Base-by-base conservation (phyloP, 2,113 vertebrate genomes). In the Triplophysa rosa region DNA sequence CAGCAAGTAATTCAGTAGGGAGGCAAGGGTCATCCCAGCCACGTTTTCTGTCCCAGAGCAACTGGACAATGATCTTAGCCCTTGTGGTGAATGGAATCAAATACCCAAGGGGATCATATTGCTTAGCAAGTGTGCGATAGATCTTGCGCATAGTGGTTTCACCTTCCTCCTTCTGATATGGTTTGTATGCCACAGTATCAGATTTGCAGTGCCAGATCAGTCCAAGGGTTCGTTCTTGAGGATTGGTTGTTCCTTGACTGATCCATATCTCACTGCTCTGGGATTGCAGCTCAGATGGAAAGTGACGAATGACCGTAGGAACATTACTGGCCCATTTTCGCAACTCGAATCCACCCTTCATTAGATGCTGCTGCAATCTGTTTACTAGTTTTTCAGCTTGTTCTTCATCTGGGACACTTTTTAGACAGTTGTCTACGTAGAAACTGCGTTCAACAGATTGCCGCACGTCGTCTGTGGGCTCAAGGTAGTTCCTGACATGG, bases 181-280 rank as follows among this genome's bases (percentile, higher is more conserved):
- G 24, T 42, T 78, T 84, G 58, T 81, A 84, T 8, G 2, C 45
- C 0, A 80, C 8, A 8, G 37, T 45, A 13, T 84, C 68, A 2
- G 8, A 19, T 7, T 67, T 59, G 1, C 58, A 83, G 16, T 82
- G 14, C 75, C 65, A 79, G 0, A 29, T 19, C 16, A 81, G 9
- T 1, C 75, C 81, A 2, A 85, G 76, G 3, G 79, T 68, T 21
- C 26, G 45, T 13, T 86, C 74, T 7, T 78, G 58, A 4, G 49
- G 64, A 19, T 85, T 63, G 0, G 4, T 19, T 1, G 37, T 79
- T 12, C 8, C 3, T 21, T 85, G 66, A 0, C 65, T 77, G 1
- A 85, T 59, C 86, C 84, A 86, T 0, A 84, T 45, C 19, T 81
- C 83, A 63, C 24, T n/a, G n/a, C n/a, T n/a, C n/a, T n/a, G n/a